Base-by-base conservation (phyloP, 1,140 invertebrate genomes). In the Bicyclus anynana region DNA sequence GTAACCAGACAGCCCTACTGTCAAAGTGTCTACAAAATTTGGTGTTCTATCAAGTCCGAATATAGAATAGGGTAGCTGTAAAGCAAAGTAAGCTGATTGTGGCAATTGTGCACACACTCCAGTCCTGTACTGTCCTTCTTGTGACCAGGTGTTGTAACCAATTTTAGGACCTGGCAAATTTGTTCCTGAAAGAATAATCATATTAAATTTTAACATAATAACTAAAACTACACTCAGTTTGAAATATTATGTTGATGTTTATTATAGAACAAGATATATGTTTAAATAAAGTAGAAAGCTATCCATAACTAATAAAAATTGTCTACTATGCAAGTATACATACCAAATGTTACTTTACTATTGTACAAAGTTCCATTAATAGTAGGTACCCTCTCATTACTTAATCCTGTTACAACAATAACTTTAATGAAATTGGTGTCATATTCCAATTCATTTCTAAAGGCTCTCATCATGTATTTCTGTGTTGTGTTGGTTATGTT, bases 401-500 rank as follows among this genome's bases (percentile, higher is more conserved):
- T 92, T 16, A 94, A 80, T 5, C 96, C 96, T 62, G 95, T 97
- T 0, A 97, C 90, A 13, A 98, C 97, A 91, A 97, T 95, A 0
- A 98, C 96, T 90, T 98, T 99, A 0, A 99, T 92, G 72, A 99
- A 99, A 84, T 97, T 98, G 0, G 97, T 96, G 87, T 98, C 97
- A 78, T 97, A 97, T 69, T 97, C 95, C 13, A 97, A 89, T 62
- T 93, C 95, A 80, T 98, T 98, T 74, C 94, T 94, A 75, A 97
- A 95, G 0, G 94, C 96, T 53, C 91, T 92, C 48, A 94, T 91
- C 59, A 87, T 90, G 70, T 91, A 93, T 53, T 68, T 79, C 38
- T 88, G 78, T 40, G 82, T 90, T 53, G 50, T 20, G 33, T 59
- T 59, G 13, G 69, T 86, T 58, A 62, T 89, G 67, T 92, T 90